Conservation (phyloP, 2,113 vertebrate genomes). For the Rhinichthys klamathensis region DNA sequence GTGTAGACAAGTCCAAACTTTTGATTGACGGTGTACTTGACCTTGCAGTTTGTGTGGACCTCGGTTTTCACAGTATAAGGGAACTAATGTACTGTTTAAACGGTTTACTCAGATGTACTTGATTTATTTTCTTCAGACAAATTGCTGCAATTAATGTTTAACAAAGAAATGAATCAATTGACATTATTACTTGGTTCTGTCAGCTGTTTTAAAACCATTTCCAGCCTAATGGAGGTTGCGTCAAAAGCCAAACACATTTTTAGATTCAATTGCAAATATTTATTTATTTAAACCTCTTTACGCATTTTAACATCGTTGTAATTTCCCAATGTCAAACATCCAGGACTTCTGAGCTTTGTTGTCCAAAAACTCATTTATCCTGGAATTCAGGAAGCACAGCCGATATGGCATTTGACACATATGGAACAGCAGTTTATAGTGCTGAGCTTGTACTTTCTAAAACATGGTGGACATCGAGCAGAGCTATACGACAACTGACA, state of each 20-base stretch:
- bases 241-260: conserved; percentile 15
- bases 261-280: neutral
- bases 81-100: neutral
- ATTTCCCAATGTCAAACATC: conserved; percentile 24
- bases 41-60: neutral
- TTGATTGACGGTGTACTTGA: neutral
- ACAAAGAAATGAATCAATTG: neutral
- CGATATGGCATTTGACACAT: conserved; percentile 17
- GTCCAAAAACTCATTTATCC: conserved; percentile 27
- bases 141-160: neutral
- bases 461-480: conserved; percentile 9
- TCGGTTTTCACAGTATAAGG: neutral
- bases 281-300: conserved; percentile 12
- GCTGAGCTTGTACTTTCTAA: conserved; percentile 27
- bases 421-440: conserved; percentile 14
- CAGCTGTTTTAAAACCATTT: neutral
- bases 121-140: neutral
- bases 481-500: conserved; percentile 13
- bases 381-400: neutral
- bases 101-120: neutral
- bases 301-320: conserved; percentile 6
- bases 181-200: neutral
- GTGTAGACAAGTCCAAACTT: neutral
- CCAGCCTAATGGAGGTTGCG: neutral
- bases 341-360: conserved; percentile 34